Percentiles rank a stretch among this genome's conserved stretches.
Evolutionary conservation across 2,888 invertebrate species (phyloP).

Genomic region (Orthosia gracilis): DNA sequence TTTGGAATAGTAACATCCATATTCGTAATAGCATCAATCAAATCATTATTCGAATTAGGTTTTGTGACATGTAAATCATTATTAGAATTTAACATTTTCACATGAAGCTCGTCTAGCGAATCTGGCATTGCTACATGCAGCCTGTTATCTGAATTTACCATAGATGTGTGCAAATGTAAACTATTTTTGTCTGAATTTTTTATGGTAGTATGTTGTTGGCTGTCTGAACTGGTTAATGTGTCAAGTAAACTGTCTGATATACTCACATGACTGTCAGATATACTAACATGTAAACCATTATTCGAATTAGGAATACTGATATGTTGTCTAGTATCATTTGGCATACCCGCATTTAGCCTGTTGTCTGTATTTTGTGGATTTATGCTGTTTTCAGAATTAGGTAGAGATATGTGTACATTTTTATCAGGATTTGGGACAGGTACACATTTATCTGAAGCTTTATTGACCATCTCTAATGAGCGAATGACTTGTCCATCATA

Average conservation of each 20-base stretch:
- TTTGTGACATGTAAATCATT: constrained; percentile 24
- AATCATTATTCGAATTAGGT: constrained; percentile 42
- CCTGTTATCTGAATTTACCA: constrained; percentile 37
- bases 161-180: constrained; percentile 29
- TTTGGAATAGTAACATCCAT: constrained; percentile 37
- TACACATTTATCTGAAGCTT: constrained; percentile 41
- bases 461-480: constrained; percentile 76
- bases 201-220: constrained; percentile 34
- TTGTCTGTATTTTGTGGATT: constrained; percentile 28
- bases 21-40: constrained; percentile 37
- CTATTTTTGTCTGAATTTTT: constrained; percentile 34
- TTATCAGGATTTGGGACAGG: constrained; percentile 32
- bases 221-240: constrained; percentile 43
- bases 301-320: constrained; percentile 31
- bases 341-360: constrained; percentile 32
- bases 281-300: constrained; percentile 33
- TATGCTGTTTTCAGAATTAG: constrained; percentile 35
- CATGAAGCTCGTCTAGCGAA: constrained; percentile 28
- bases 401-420: constrained; percentile 31
- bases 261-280: constrained; percentile 38
- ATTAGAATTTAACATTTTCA: constrained; percentile 41
- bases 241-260: constrained; percentile 45
- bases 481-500: constrained; percentile 82
- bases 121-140: constrained; percentile 30
- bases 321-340: constrained; percentile 39